A percentile compares a stretch with the other conserved stretches of the same genome.
Conservation (phyloP, 2,888 invertebrate species). For the Pristionchus fissidentatus region DNA sequence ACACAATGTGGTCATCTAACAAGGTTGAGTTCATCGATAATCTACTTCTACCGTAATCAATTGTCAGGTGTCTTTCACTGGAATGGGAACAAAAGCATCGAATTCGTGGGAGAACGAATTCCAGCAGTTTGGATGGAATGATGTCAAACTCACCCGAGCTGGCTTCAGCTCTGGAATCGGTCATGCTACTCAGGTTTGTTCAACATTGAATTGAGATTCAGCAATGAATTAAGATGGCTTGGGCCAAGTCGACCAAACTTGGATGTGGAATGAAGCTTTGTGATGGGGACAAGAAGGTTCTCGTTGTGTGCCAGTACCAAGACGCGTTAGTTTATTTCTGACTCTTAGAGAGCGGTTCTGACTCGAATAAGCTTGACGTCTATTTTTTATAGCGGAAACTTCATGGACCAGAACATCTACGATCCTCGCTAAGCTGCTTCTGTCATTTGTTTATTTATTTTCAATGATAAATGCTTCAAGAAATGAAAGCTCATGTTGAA, state of each 20-base stretch:
- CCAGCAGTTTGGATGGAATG: not conserved
- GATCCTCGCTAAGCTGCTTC: too few relatives aligned
- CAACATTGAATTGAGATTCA: too few relatives aligned
- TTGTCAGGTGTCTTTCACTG: not conserved
- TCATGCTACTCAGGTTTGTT: constrained; percentile 26
- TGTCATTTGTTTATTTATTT: too few relatives aligned
- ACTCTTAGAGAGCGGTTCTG: too few relatives aligned
- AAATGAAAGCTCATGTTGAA: too few relatives aligned
- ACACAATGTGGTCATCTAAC: not conserved
- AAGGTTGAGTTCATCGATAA: not conserved
- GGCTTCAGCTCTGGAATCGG: not conserved
- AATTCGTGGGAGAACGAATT: constrained; percentile 13
- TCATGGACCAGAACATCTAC: too few relatives aligned
- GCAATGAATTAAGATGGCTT: not conserved
- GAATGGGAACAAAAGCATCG: not conserved
- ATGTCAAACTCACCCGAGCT: not conserved
- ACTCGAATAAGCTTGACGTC: too few relatives aligned
- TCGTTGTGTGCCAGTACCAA: not conserved
- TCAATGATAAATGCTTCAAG: too few relatives aligned
- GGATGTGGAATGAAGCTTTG: not conserved
- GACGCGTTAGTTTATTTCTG: too few relatives aligned
- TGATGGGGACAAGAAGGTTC: not conserved
- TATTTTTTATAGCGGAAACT: too few relatives aligned
- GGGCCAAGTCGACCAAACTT: not conserved
- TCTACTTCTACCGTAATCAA: too few relatives aligned